Conservation (phyloP, 1,140 invertebrate species). For the Cydia splendana region DNA sequence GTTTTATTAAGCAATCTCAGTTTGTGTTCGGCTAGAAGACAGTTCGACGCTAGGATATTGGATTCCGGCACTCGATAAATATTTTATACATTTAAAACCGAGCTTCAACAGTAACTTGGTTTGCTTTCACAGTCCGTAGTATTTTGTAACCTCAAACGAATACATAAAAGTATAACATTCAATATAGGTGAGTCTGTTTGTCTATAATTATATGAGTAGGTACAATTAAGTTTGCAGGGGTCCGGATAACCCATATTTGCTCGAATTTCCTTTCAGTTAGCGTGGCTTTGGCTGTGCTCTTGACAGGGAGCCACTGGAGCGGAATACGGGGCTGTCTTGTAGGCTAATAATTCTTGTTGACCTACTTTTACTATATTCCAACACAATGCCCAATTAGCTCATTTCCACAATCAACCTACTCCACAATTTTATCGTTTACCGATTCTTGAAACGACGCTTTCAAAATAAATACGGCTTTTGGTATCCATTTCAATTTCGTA, state of each 20-base stretch:
- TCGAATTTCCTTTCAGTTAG: neutral
- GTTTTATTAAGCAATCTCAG: neutral
- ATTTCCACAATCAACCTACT: conserved; percentile 28
- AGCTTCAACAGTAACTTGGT: neutral
- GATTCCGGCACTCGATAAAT: neutral
- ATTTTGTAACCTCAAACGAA: no score
- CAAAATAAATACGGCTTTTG: conserved; percentile 10
- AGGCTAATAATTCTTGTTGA: conserved; percentile 39
- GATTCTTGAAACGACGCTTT: conserved; percentile 33
- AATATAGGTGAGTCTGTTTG: neutral
- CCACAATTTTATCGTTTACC: conserved; percentile 39
- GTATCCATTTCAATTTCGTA: conserved; percentile 17
- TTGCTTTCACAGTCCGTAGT: neutral
- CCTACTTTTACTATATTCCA: conserved; percentile 41
- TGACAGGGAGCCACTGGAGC: conserved; percentile 38
- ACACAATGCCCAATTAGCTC: conserved; percentile 31
- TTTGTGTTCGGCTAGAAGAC: neutral
- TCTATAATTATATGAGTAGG: neutral
- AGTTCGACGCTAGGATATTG: neutral
- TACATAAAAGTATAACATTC: no score
- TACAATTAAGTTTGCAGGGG: neutral
- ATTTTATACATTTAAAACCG: neutral
- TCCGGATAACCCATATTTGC: conserved; percentile 6
- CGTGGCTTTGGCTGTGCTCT: conserved; percentile 36
- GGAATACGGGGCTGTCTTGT: conserved; percentile 21